Base-by-base conservation (phyloP, 2,113 vertebrate genomes). In the Poecilia latipinna region DNA sequence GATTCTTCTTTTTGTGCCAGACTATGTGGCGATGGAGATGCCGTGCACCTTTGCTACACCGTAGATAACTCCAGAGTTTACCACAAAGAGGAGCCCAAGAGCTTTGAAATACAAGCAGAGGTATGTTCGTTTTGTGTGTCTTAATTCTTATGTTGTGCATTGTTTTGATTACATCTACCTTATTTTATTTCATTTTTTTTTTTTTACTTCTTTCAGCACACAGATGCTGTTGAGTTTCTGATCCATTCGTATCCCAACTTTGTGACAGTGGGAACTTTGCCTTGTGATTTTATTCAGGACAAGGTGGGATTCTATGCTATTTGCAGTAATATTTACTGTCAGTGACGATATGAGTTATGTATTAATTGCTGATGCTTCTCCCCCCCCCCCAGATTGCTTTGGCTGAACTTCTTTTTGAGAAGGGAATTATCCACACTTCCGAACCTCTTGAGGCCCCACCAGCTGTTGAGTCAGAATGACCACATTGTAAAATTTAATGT, bases 31-130 rank as follows among this genome's bases (percentile, higher is more conserved):
- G 96, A 98, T 70, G 96, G 96, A 77, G 95, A 94, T 6, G 84
- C 85, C 1, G 90, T 97, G 67, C 88, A 95, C 82, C 93, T 99
- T 31, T 97, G 95, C 90, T 96, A 99, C 86, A 96, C 95, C 0
- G 95, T 95, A 13, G 96, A 97, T 82, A 99, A 99, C 90, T 97
- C 97, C 33, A 95, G 98, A 85, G 95, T 96, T 61, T 99, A 98
- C 90, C 98, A 99, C 91, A 95, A 97, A 91, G 97, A 96, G 83
- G 96, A 96, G 74, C 94, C 90, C 80, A 97, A 97, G 92, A 96
- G 91, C 86, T 91, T 97, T 65, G 96, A 97, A 93, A 93, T 99
- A 63, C 92, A 96, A 73, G 80, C 94, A 0, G 96, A 98, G 93
- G 95, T 96, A 90, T 61, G 7, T 1, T 42, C 26, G 6, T 4